phyloP scores from a whole-genome alignment of 2,888 invertebrate genomes.

The Drosophila antonietae region DNA sequence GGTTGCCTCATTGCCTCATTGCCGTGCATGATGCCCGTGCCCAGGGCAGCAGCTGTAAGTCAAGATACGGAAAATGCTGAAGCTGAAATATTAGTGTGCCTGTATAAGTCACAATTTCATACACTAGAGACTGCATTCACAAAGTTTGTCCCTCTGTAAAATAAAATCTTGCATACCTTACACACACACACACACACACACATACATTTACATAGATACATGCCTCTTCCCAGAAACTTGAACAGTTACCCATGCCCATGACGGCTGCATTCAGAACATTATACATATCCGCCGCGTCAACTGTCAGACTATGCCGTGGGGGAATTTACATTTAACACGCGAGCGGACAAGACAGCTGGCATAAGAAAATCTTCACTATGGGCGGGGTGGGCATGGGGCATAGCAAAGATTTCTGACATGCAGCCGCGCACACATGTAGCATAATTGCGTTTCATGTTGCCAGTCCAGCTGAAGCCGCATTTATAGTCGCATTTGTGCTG shows the following conservation, averaged over 20 bases:
- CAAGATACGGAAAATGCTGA: slow-evolving; percentile 17
- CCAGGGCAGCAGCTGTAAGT: slow-evolving; percentile 49
- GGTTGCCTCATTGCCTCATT: slow-evolving; percentile 57
- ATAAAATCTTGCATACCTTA: slow-evolving; percentile 41
- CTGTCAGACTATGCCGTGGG: slow-evolving; percentile 17
- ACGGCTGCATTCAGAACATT: slow-evolving; percentile 21
- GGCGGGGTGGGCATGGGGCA: background rate
- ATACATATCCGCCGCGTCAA: slow-evolving; percentile 59
- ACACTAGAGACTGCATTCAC: slow-evolving; percentile 39
- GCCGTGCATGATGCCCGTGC: slow-evolving; percentile 42
- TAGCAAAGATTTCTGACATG: slow-evolving; percentile 34
- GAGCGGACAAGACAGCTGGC: slow-evolving; percentile 35
- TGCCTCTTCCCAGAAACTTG: background rate
- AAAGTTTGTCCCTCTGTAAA: slow-evolving; percentile 34
- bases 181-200: background rate
- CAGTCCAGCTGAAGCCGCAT: slow-evolving; percentile 63
- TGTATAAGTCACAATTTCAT: slow-evolving; percentile 13
- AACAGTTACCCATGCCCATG: slow-evolving; percentile 30
- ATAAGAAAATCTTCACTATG: slow-evolving; percentile 45
- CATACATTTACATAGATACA: background rate
- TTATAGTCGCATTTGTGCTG: slow-evolving; percentile 48
- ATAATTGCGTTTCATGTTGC: slow-evolving; percentile 75
- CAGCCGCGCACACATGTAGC: slow-evolving; percentile 59
- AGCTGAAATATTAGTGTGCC: slow-evolving; percentile 43
- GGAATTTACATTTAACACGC: slow-evolving; percentile 34